Evolutionary conservation across 2,888 invertebrate genomes (phyloP), one percentile per base, ranked within the genome.

Genomic region (Tipula confusa): DNA sequence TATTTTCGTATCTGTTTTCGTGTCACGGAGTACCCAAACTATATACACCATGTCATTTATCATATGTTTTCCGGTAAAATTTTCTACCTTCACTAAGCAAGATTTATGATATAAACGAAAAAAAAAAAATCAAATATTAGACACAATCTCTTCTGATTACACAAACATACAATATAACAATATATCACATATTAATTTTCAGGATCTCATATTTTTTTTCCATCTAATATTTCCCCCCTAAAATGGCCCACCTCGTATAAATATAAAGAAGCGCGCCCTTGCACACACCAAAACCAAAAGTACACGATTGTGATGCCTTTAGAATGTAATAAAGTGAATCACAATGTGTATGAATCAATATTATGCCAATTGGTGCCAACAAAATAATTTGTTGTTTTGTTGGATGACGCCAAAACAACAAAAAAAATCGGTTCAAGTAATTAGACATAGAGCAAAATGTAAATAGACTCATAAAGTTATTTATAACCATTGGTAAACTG

Each of bases 41-140:
- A 80, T 15, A n/a, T 80, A 80, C 29, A 29, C 80, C 80, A 80
- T 82, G 82, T 82, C 82, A 82, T 82, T 82, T 82, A 82, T 82
- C 82, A 82, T 33, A 24, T 64, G 11, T 64, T 7, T 64, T 64
- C 18, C 64, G 64, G 64, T 36, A 82, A 82, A 82, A 33, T 33
- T n/a, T n/a, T 18, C 33, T 82, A 33, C 31, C 82, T 82, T 82
- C 80, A 29, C 33, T 82, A 82, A 33, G 33, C 33, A 82, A 82
- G 82, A 82, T 82, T 82, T 82, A 82, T 82, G 29, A 82, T 82
- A 82, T 18, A n/a, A 29, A 64, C 33, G 11, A 64, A 24, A 64
- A 64, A 43, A 43, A 64, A 64, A 64, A 64, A 64, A 64, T 64
- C 64, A 64, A 64, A 64, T 64, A 64, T 64, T 64, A 64, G 64